phyloP scores from a whole-genome alignment of 2,113 vertebrate genomes.

The Sphaerodactylus townsendi region DNA sequence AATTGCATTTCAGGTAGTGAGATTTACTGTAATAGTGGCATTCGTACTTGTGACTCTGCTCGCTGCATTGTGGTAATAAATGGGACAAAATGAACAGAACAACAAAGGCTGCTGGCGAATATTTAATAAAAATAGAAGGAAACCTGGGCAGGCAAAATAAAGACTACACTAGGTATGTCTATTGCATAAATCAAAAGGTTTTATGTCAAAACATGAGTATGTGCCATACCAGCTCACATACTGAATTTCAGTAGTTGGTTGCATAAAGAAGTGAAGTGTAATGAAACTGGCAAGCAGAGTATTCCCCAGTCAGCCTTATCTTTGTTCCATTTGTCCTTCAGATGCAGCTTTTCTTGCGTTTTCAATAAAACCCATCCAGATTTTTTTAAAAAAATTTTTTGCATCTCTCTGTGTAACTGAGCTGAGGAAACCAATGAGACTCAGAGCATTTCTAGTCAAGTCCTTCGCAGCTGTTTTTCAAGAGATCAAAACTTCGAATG shows the following conservation, averaged over 20 bases:
- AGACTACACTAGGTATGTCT: slow-evolving; percentile 60
- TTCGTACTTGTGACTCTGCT: slow-evolving; percentile 31
- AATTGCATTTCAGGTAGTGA: slow-evolving; percentile 13
- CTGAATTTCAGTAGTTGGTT: slow-evolving; percentile 79
- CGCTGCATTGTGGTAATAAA: slow-evolving; percentile 28
- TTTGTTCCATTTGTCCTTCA: slow-evolving; percentile 82
- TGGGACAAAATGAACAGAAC: slow-evolving; percentile 24
- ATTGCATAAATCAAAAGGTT: slow-evolving; percentile 76
- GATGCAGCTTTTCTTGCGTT: slow-evolving; percentile 74
- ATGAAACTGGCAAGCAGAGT: slow-evolving; percentile 78
- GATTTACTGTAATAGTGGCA: slow-evolving; percentile 34
- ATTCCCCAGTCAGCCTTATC: slow-evolving; percentile 79
- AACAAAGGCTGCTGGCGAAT: slow-evolving; percentile 36
- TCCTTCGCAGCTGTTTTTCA: slow-evolving; percentile 80
- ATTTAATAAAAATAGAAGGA: slow-evolving; percentile 60
- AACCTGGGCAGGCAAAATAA: slow-evolving; percentile 19
- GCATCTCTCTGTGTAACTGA: slow-evolving; percentile 73
- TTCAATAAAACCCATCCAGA: too few species aligned
- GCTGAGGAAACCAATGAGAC: slow-evolving; percentile 77
- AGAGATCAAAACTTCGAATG: slow-evolving; percentile 83
- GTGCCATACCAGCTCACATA: slow-evolving; percentile 73
- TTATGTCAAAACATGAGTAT: slow-evolving; percentile 76
- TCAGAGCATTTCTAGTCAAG: slow-evolving; percentile 77
- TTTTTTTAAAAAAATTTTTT: too few species aligned
- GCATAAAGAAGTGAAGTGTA: slow-evolving; percentile 80